These are phyloP conservation scores for Trematomus loennbergii DNA, from an alignment of 2,113 vertebrate genomes.

Conservation along the genomic window DNA sequence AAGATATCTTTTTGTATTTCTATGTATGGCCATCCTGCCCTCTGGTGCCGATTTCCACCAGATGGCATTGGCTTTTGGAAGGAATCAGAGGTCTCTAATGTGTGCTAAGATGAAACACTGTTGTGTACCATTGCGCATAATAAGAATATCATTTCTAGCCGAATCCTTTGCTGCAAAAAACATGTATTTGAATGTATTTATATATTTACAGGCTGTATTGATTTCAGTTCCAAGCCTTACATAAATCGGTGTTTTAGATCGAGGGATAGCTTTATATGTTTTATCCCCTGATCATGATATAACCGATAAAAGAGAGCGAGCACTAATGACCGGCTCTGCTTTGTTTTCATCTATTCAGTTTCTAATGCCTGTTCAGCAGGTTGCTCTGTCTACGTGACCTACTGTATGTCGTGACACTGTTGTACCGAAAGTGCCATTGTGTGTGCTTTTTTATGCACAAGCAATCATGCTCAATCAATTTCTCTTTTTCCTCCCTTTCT, in stretches of 20 bases:
- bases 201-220: not conserved
- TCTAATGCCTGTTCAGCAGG: conserved; percentile 16
- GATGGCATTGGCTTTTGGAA: conserved; percentile 44
- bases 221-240: not conserved
- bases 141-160: not conserved
- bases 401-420: conserved; percentile 26
- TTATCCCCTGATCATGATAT: not conserved
- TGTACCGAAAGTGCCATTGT: conserved; percentile 5
- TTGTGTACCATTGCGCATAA: not conserved
- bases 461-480: too few species aligned
- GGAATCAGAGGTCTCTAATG: conserved; percentile 20
- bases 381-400: not conserved
- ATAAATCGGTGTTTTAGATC: not conserved
- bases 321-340: not conserved
- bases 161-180: not conserved
- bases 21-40: conserved; percentile 32
- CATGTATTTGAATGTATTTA: too few species aligned
- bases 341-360: not conserved
- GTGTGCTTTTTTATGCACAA: not conserved
- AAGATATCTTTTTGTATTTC: conserved; percentile 13
- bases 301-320: too few species aligned
- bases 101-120: not conserved
- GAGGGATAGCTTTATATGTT: not conserved
- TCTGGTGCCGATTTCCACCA: too few species aligned
- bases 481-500: not conserved